phyloP scores from a whole-genome alignment of 2,113 vertebrate genomes.

The Pelecanus crispus region DNA sequence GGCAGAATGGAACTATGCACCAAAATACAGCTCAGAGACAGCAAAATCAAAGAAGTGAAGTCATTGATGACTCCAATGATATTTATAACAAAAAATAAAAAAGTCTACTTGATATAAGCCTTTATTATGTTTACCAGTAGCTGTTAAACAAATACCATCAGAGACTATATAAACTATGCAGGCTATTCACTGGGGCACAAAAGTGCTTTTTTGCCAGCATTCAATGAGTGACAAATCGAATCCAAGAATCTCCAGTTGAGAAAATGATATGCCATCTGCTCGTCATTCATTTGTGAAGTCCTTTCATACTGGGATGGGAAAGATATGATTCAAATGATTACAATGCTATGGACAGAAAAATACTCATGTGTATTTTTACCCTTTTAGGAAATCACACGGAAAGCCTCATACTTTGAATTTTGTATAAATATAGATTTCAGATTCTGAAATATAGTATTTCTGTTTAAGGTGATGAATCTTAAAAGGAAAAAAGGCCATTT shows the following conservation, averaged over 20 bases:
- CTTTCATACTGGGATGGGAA: not conserved
- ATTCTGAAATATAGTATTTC: not conserved
- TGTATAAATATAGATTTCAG: not conserved
- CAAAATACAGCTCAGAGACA: not conserved
- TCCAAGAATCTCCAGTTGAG: not conserved
- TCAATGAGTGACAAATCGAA: not conserved
- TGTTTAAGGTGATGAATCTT: not conserved
- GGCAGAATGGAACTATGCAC: not conserved
- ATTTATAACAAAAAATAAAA: not conserved
- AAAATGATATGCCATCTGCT: constrained; percentile 42
- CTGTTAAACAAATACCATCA: not conserved
- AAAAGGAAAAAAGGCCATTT: not conserved
- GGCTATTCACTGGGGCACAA: not conserved
- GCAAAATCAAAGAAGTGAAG: not conserved
- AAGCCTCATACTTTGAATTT: not conserved
- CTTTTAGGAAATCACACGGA: not conserved
- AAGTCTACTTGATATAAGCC: not conserved
- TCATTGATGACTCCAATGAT: not conserved
- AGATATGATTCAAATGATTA: not conserved
- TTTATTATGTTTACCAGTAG: not conserved
- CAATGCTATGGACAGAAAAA: not conserved
- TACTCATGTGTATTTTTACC: not conserved
- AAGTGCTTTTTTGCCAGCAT: not conserved
- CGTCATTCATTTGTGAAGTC: not conserved
- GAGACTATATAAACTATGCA: not conserved